Percentiles rank a stretch among this genome's conserved stretches.
Conservation (phyloP, 37 sponge, comb jelly and placozoan genomes). For the Oopsacas minuta region DNA sequence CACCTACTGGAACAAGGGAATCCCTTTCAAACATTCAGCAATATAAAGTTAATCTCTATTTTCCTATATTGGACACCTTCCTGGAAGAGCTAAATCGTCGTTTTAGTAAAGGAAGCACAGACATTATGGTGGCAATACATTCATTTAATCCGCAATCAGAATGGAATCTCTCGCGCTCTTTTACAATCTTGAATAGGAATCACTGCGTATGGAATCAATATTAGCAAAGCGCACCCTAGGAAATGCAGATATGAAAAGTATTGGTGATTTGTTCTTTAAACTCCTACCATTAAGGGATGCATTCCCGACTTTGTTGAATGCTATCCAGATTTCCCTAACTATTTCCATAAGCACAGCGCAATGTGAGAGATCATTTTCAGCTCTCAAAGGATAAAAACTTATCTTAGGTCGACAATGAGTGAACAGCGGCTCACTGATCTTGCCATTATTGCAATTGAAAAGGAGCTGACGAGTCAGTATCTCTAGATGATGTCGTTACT, state of each 20-base stretch:
- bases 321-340: neutral
- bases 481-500: neutral
- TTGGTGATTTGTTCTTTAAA: neutral
- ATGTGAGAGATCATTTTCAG: slow-evolving; percentile 42
- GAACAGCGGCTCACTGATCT: slow-evolving; percentile 27
- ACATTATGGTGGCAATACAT: slow-evolving; percentile 24
- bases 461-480: slow-evolving; percentile 12
- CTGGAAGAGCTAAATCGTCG: slow-evolving; percentile 14
- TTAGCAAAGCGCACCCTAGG: slow-evolving; percentile 26
- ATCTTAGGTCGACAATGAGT: slow-evolving; percentile 30
- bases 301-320: slow-evolving; percentile 8
- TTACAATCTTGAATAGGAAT: slow-evolving; percentile 21
- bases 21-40: neutral
- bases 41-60: slow-evolving; percentile 23
- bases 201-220: slow-evolving; percentile 22
- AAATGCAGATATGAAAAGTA: neutral
- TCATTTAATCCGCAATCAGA: slow-evolving; percentile 18
- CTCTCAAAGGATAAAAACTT: slow-evolving; percentile 36
- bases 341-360: slow-evolving; percentile 38
- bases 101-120: neutral
- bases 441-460: slow-evolving; percentile 25
- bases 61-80: slow-evolving; percentile 22
- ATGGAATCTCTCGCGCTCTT: slow-evolving; percentile 16
- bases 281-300: slow-evolving; percentile 23
- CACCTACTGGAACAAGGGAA: slow-evolving; percentile 15